Conservation (phyloP, 2,888 invertebrate species). For the Scaptomyza flava region DNA sequence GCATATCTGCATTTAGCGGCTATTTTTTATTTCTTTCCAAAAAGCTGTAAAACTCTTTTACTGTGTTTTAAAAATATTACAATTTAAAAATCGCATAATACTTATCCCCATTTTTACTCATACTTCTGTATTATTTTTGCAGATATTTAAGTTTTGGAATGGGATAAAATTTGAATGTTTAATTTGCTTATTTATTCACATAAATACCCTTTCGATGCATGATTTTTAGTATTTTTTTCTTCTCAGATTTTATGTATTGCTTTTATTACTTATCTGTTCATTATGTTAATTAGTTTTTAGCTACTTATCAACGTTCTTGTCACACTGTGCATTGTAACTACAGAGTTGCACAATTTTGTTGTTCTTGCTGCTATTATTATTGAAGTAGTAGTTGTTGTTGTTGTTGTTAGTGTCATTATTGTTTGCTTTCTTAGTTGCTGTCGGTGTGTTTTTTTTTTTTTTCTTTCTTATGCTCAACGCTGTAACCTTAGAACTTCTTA, state of each 20-base stretch:
- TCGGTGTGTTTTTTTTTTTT: constrained; percentile 23
- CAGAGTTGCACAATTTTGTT: constrained; percentile 1
- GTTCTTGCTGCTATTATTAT: neutral
- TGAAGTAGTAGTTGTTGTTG: constrained; percentile 44
- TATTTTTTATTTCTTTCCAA: too few relatives aligned
- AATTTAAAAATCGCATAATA: too few relatives aligned
- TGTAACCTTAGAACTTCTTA: constrained; percentile 73
- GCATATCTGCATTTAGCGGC: too few relatives aligned
- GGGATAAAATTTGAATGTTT: too few relatives aligned
- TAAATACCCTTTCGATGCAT: too few relatives aligned
- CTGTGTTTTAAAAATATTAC: too few relatives aligned
- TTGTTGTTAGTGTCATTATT: constrained; percentile 61
- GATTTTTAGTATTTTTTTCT: too few relatives aligned
- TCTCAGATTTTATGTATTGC: neutral
- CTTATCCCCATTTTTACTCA: too few relatives aligned
- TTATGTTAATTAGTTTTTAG: neutral
- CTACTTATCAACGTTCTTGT: neutral
- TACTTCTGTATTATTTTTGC: too few relatives aligned
- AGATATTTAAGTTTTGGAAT: too few relatives aligned
- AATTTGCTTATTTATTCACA: too few relatives aligned
- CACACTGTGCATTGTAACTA: constrained; percentile 28
- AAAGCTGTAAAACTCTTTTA: too few relatives aligned
- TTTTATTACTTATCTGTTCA: neutral
- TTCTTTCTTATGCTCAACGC: constrained; percentile 16
- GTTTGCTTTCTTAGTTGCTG: constrained; percentile 58